Base-by-base conservation (phyloP, 2,888 invertebrate genomes). In the Leucoma salicis region DNA sequence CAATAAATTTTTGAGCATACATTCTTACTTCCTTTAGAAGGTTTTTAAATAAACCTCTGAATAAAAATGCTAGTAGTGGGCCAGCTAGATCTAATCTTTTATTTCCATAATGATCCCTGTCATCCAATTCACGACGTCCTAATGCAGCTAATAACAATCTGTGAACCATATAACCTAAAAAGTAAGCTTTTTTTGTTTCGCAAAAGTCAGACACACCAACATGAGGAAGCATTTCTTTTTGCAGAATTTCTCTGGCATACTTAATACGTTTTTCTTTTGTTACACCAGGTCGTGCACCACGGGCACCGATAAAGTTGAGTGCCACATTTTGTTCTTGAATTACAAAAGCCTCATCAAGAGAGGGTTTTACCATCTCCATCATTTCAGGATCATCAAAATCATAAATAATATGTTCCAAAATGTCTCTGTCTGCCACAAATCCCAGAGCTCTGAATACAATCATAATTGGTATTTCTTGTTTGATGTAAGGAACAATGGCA, bases 321-420 rank as follows among this genome's bases (percentile, higher is more conserved):
- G 99, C 99, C 2, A 99, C 98, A 89, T 96, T 98, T 81, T 99
- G 99, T 77, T 99, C 99, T 86, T 99, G 99, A 60, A 99, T 98
- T 0, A 99, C 99, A 84, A 99, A 99, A 31, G 99, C 99, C 89
- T 99, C 99, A 85, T 99, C 99, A 42, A 99, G 87, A 0, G 99
- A 99, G 0, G 99, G 99, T 79, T 99, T 99, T 0, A 98, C 99
- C 99, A 99, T 99, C 92, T 99, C 99, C 99, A 99, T 99, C 99
- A 99, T 99, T 91, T 99, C 99, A 5, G 98, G 99, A 86, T 99
- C 99, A 82, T 99, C 99, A 87, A 99, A 99, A 77, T 99, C 99
- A 79, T 99, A 99, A 69, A 99, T 99, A 50, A 99, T 99, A 72
- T 99, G 99, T 76, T 99, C 99, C 14, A 99, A 91, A 69, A 99